A percentile compares a stretch with the other conserved stretches of the same genome.
Evolutionary conservation across 2,113 vertebrate species (phyloP).

Genomic region (Syngnathus floridae): DNA sequence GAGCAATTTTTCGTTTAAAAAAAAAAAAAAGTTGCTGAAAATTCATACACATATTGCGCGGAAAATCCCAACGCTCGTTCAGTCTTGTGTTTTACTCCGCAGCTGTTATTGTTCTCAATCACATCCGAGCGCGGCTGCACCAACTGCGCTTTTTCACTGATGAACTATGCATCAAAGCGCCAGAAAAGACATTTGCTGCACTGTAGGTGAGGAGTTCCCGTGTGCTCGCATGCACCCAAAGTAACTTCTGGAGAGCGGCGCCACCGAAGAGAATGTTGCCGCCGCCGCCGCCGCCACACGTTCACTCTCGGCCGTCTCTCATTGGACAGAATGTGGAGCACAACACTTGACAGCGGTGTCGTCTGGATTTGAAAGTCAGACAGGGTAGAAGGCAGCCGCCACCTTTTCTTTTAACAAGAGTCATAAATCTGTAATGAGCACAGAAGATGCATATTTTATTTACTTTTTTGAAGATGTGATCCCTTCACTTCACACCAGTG

Average conservation of each 20-base stretch:
- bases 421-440: slow-evolving; percentile 73
- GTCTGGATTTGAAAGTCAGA: slow-evolving; percentile 68
- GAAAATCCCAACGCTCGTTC: slow-evolving; percentile 63
- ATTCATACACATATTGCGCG: slow-evolving; percentile 30
- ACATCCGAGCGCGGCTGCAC: slow-evolving; percentile 50
- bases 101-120: slow-evolving; percentile 58
- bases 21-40: slow-evolving; percentile 36
- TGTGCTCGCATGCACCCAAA: slow-evolving; percentile 48
- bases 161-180: slow-evolving; percentile 66
- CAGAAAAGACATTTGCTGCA: slow-evolving; percentile 30
- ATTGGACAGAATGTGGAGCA: slow-evolving; percentile 73
- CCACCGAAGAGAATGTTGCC: slow-evolving; percentile 37
- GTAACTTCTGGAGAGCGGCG: slow-evolving; percentile 38
- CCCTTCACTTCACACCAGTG: slow-evolving; percentile 58
- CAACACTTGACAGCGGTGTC: slow-evolving; percentile 67
- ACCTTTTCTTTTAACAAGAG: slow-evolving; percentile 71
- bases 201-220: slow-evolving; percentile 59
- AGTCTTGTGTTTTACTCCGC: slow-evolving; percentile 48
- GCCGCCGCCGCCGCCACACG: slow-evolving; percentile 27
- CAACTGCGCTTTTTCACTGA: slow-evolving; percentile 63
- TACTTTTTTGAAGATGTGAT: slow-evolving; percentile 65
- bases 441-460: slow-evolving; percentile 70
- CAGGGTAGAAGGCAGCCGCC: slow-evolving; percentile 58
- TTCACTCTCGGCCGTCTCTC: slow-evolving; percentile 47
- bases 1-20: slow-evolving; percentile 36